Evolutionary conservation across 2,113 vertebrate genomes (phyloP).

Genomic region (Eupsittula cactorum): DNA sequence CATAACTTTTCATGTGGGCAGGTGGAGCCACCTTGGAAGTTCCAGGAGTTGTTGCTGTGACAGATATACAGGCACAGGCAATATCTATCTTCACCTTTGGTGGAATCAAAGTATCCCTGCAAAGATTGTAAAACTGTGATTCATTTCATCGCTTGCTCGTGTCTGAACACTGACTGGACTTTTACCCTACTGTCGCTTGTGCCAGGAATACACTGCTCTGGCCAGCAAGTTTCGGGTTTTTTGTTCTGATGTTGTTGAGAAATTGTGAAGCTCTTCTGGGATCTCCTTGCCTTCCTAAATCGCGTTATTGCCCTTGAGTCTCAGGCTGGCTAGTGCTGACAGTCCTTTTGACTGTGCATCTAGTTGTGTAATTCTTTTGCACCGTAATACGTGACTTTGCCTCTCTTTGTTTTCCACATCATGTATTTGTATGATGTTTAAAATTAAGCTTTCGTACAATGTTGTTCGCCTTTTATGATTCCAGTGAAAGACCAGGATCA

Average conservation of each 20-base stretch:
- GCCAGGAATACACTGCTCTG: neutral
- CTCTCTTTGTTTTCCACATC: neutral
- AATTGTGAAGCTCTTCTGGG: neutral
- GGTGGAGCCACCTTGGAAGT: neutral
- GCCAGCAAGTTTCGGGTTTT: neutral
- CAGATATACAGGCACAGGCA: neutral
- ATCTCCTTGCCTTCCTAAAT: neutral
- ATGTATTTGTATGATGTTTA: neutral
- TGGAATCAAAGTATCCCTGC: neutral
- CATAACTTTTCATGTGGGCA: neutral
- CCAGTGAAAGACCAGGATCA: neutral
- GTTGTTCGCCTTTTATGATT: neutral
- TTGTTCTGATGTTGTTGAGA: neutral
- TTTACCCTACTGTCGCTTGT: neutral
- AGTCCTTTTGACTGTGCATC: rapidly evolving
- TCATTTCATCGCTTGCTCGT: neutral
- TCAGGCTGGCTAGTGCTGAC: neutral
- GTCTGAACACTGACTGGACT: neutral
- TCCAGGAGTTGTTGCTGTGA: neutral
- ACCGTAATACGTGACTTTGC: rapidly evolving
- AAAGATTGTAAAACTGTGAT: neutral
- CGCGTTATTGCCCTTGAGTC: neutral
- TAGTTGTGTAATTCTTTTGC: neutral
- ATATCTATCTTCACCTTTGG: neutral
- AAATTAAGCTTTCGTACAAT: neutral